Base-by-base conservation (phyloP, 1,140 invertebrate genomes). In the Drosophila sp. region DNA sequence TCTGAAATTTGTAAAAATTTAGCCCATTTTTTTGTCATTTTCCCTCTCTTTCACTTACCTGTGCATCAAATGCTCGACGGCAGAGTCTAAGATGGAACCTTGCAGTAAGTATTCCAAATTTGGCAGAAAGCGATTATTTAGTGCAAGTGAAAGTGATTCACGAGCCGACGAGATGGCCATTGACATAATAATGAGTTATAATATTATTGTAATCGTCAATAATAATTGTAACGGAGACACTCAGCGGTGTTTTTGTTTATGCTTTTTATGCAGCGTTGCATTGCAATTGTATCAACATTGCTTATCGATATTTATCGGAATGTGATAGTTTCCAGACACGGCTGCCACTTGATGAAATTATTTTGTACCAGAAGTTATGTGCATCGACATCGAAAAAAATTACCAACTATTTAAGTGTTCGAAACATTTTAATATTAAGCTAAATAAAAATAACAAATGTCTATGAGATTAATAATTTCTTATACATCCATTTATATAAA, bases 41-140 rank as follows among this genome's bases (percentile, higher is more conserved):
- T 2, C 6, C 7, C 11, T 2, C 11, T 1, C n/a, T 13, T 0
- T 25, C 34, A 14, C 32, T 46, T 7, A 91, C 77, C 98, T 93
- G 89, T 99, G 97, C 11, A 99, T 93, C 14, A 99, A 93, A n/a
- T 98, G 96, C 92, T 98, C 97, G 9, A 98, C 96, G 45, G 96
- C 96, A n/a, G 94, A 95, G 92, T 99, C 98, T 27, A 98, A 90
- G 25, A 99, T 97, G 56, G 97, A 98, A 9, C 97, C 97, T 93
- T 98, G 97, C 8, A 98, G 93, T 54, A 98, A 92, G 91, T 97
- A 98, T 92, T 98, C 97, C 90, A 97, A 96, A 91, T 97, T 97
- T 2, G 97, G 97, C 50, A 97, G 95, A 38, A 97, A 97, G 70
- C 97, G 97, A 16, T 94, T 95, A 91, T 95, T 96, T 11, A 97